A percentile compares a stretch with the other conserved stretches of the same genome.
Conservation (phyloP, 2,888 invertebrate species). For the Conistra vaccinii region DNA sequence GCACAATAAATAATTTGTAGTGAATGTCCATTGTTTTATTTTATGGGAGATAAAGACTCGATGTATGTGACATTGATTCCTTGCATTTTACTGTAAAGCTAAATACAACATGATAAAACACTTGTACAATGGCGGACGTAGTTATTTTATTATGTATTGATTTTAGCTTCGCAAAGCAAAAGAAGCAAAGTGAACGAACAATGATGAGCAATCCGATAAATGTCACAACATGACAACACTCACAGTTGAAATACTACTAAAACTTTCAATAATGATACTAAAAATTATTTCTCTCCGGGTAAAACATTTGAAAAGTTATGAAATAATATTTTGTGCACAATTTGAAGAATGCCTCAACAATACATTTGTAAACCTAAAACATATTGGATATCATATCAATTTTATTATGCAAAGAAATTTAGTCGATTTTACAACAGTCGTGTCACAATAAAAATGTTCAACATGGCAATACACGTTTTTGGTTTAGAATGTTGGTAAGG, state of each 20-base stretch:
- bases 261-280: slow-evolving; percentile 3
- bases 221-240: slow-evolving; percentile 45
- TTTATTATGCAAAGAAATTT: background rate
- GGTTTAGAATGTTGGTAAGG: slow-evolving; percentile 63
- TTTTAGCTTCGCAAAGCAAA: slow-evolving; percentile 75
- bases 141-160: slow-evolving; percentile 84
- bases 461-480: slow-evolving; percentile 45
- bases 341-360: background rate
- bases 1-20: slow-evolving; percentile 80
- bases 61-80: slow-evolving; percentile 76
- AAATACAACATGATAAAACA: slow-evolving; percentile 75
- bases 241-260: slow-evolving; percentile 32
- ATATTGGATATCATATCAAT: background rate
- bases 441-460: background rate
- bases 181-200: slow-evolving; percentile 62
- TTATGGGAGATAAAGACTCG: slow-evolving; percentile 77
- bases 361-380: background rate
- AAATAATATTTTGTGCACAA: background rate
- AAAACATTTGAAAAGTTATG: background rate
- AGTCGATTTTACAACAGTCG: slow-evolving; percentile 46
- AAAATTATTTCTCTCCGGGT: background rate
- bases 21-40: slow-evolving; percentile 82
- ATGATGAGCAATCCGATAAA: slow-evolving; percentile 57
- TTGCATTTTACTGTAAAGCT: slow-evolving; percentile 82
- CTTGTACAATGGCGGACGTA: slow-evolving; percentile 87